These are phyloP conservation scores for Xestoiulus laeticollis DNA, from an alignment of 2,888 invertebrate genomes.

Conservation along the genomic window DNA sequence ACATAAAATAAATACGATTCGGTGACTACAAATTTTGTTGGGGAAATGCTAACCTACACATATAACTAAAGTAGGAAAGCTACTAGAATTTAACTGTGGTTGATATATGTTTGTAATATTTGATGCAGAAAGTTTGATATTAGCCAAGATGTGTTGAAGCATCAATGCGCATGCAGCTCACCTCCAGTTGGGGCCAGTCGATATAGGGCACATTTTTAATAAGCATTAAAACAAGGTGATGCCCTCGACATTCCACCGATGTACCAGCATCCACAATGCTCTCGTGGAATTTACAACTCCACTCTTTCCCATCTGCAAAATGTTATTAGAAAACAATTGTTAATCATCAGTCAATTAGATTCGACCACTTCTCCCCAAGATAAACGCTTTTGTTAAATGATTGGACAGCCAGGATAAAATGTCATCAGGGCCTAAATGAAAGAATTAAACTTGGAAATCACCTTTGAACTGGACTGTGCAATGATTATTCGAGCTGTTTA, in stretches of 20 bases:
- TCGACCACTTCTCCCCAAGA: too few species aligned
- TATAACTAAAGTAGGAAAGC: too few species aligned
- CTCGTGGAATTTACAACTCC: constrained; percentile 2
- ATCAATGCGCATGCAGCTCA: neutral
- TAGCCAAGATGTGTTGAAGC: too few species aligned
- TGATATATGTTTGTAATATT: too few species aligned
- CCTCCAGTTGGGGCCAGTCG: constrained; percentile 39
- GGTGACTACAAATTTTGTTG: too few species aligned
- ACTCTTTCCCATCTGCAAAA: constrained; percentile 42
- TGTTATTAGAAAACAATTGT: neutral
- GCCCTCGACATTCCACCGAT: constrained; percentile 3
- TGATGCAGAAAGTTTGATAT: too few species aligned
- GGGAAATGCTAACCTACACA: too few species aligned
- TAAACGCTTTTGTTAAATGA: too few species aligned
- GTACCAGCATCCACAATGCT: constrained; percentile 45
- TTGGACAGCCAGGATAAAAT: too few species aligned
- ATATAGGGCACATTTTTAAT: constrained; percentile 23
- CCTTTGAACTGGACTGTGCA: constrained; percentile 25
- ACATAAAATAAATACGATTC: too few species aligned
- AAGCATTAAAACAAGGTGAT: constrained; percentile 23
- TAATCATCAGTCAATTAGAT: neutral
- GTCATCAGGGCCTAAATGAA: neutral
- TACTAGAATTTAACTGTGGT: too few species aligned
- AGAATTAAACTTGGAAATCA: neutral
- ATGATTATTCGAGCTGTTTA: constrained; percentile 28